phyloP scores from a whole-genome alignment of 2,888 invertebrate genomes.

The Lasius fuliginosus region DNA sequence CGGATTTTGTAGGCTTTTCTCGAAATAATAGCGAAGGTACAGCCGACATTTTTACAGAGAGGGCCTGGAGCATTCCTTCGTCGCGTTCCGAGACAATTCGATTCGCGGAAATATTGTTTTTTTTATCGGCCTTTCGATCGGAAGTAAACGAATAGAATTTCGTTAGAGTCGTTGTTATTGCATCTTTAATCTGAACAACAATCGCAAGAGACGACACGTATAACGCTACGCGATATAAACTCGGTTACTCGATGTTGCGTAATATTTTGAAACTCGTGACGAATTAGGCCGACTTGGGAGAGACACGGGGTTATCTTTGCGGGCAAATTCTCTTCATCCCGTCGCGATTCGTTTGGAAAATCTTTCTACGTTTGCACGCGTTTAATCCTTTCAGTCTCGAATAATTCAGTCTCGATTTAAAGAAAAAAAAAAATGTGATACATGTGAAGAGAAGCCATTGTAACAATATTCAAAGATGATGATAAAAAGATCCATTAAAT shows the following conservation, averaged over 20 bases:
- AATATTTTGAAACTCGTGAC: slow-evolving; percentile 34
- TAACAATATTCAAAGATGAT: neutral
- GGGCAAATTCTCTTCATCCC: slow-evolving; percentile 40
- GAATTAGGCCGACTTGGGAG: slow-evolving; percentile 38
- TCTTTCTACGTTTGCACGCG: slow-evolving; percentile 6
- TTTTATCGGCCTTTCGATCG: slow-evolving; percentile 43
- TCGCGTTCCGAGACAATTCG: slow-evolving; percentile 17
- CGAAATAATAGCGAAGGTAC: slow-evolving; percentile 15
- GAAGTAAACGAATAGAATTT: slow-evolving; percentile 27
- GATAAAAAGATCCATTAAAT: neutral
- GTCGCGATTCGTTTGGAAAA: slow-evolving; percentile 32
- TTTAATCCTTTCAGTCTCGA: slow-evolving; percentile 35
- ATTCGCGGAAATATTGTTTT: slow-evolving; percentile 26
- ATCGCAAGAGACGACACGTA: slow-evolving; percentile 14
- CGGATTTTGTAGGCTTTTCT: slow-evolving; percentile 21
- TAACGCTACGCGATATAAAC: neutral
- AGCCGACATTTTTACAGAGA: neutral
- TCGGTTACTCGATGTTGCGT: slow-evolving; percentile 43
- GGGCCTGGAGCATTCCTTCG: neutral
- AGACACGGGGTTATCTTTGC: slow-evolving; percentile 34
- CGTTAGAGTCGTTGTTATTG: slow-evolving; percentile 3
- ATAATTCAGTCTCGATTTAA: slow-evolving; percentile 8
- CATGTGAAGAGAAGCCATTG: neutral
- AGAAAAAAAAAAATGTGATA: neutral
- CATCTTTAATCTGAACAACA: slow-evolving; percentile 15